Evolutionary conservation across 2,113 vertebrate species (phyloP).

Genomic region (Brachypodius melanocephalos): DNA sequence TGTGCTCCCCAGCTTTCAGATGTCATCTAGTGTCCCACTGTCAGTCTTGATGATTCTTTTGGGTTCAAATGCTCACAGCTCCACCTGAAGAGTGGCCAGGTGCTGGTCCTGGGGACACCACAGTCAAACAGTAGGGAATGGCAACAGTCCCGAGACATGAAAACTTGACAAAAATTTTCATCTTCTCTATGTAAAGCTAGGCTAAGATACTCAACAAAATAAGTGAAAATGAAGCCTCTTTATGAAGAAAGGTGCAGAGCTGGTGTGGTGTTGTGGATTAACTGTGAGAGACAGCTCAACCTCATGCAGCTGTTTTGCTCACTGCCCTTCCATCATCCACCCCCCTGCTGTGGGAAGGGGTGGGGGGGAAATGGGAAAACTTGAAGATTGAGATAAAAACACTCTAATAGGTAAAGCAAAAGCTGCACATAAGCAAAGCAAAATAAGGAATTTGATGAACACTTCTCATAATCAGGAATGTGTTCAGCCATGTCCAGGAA

Average conservation of each 20-base stretch:
- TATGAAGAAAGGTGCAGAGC: background rate
- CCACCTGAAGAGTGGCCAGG: too few relatives aligned
- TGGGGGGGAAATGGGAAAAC: background rate
- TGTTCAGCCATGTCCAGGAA: background rate
- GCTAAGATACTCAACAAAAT: background rate
- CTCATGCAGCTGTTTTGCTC: accelerated
- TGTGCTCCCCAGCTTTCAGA: background rate
- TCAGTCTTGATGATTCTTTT: background rate
- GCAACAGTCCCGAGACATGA: background rate
- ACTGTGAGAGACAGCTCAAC: background rate
- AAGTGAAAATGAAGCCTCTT: background rate
- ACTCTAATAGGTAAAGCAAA: background rate
- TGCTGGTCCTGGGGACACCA: background rate
- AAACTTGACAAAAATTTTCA: background rate
- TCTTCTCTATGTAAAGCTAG: background rate
- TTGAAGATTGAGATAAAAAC: background rate
- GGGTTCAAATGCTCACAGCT: background rate
- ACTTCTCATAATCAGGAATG: background rate
- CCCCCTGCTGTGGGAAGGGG: background rate
- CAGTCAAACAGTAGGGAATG: background rate
- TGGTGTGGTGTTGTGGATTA: background rate
- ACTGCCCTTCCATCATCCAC: background rate
- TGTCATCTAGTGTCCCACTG: background rate
- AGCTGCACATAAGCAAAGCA: background rate
- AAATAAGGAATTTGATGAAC: background rate